A percentile compares a stretch with the other conserved stretches of the same genome.
phyloP scores from a whole-genome alignment of 2,888 invertebrate genomes.

The Biston stratarius region DNA sequence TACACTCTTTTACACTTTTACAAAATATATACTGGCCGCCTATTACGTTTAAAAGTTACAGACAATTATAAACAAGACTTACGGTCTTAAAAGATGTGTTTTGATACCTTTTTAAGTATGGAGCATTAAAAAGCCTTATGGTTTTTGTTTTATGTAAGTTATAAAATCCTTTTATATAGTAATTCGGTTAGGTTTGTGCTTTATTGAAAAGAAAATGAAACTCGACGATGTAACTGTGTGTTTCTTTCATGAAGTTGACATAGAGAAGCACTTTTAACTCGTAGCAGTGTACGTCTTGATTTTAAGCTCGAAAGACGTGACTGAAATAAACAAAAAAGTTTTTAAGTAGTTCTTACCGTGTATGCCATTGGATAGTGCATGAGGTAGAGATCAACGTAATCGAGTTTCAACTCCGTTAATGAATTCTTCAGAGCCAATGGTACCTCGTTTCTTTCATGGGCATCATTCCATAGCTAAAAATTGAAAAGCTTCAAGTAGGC shows the following conservation, averaged over 20 bases:
- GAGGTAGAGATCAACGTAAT: slow-evolving; percentile 93
- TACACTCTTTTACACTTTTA: too few species aligned
- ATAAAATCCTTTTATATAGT: slow-evolving; percentile 30
- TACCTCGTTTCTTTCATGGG: slow-evolving; percentile 89
- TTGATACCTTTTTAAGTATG: too few species aligned
- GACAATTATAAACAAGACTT: too few species aligned
- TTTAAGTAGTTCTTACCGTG: slow-evolving; percentile 59
- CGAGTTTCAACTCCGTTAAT: slow-evolving; percentile 87
- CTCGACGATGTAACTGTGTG: slow-evolving; percentile 17
- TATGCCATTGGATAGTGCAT: slow-evolving; percentile 93
- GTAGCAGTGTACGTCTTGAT: slow-evolving; percentile 13
- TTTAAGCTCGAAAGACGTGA: slow-evolving; percentile 23
- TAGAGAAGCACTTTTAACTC: slow-evolving; percentile 19
- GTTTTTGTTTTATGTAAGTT: background rate
- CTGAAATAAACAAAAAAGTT: slow-evolving; percentile 21
- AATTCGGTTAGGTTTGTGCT: slow-evolving; percentile 28
- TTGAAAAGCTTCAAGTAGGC: background rate
- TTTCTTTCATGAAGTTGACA: slow-evolving; percentile 28
- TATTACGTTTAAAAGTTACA: too few species aligned
- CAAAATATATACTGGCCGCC: too few species aligned
- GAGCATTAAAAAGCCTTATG: too few species aligned
- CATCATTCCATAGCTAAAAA: slow-evolving; percentile 75
- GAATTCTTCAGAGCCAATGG: slow-evolving; percentile 88
- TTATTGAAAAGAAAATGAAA: slow-evolving; percentile 34
- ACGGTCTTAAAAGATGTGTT: too few species aligned